Evolutionary conservation across 2,113 vertebrate species (phyloP), one percentile per base, ranked within the genome.

Genomic region (Crocuta crocuta): DNA sequence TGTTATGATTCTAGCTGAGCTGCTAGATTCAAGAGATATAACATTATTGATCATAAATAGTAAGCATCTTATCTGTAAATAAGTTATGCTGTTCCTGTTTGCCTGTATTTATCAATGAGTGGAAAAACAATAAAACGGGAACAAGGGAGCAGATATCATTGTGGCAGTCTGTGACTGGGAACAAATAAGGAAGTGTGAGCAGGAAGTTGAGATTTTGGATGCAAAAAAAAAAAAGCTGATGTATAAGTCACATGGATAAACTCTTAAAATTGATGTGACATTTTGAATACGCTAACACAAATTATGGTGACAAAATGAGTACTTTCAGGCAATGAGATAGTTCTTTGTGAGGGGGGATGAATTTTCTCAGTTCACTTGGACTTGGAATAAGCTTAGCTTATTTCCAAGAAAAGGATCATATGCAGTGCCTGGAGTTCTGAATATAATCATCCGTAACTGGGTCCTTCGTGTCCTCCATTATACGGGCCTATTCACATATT

Each of bases 1-100:
- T 98, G 88, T 97, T 98, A 89, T 43, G 45, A 86, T 98, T 98
- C 83, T 96, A 98, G 92, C 95, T 89, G 95, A 98, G 92, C 63
- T 97, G 10, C 83, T 97, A 88, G 97, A 98, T 98, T 98, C 95
- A 97, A 89, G 85, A 96, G 97, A 85, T 98, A 90, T 97, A 98
- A 97, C 80, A 74, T 7, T 98, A 97, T 97, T 98, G 98, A 98
- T 98, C 89, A 97, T 71, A 97, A 97, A 73, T 45, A 95, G 39
- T 65, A 68, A 97, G 74, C 50, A 95, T 93, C 94, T 98, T 98
- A 97, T 96, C 98, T 98, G 92, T 98, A 98, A 98, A 97, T 98
- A 97, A 98, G 95, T 95, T 80, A 96, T 97, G 73, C 33, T 95
- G 6, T 65, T 97, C 94, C 82, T 97, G 11, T 97, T 97, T 94